A percentile compares a stretch with the other conserved stretches of the same genome.
Conservation (phyloP, 2,113 vertebrate genomes). For the Vulpes ferrilata region DNA sequence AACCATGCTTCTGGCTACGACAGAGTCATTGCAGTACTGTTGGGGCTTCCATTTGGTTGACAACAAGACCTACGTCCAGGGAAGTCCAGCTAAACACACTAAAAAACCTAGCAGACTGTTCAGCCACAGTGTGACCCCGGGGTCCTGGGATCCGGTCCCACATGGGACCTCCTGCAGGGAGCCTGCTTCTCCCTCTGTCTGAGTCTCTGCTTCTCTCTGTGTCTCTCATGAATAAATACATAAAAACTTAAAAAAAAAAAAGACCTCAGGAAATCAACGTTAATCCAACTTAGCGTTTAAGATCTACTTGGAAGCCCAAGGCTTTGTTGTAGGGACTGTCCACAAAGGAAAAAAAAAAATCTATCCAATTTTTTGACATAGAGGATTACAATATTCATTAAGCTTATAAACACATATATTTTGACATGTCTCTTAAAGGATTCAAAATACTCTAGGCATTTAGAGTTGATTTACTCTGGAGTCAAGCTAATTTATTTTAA, state of each 20-base stretch:
- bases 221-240: too few relatives aligned
- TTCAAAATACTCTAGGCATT: not conserved
- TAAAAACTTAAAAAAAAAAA: too few relatives aligned
- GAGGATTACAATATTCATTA: conserved; percentile 20
- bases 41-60: not conserved
- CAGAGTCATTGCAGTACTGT: not conserved
- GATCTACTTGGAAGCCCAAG: not conserved
- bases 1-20: not conserved
- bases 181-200: too few relatives aligned
- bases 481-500: not conserved
- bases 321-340: not conserved
- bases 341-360: not conserved
- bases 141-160: too few relatives aligned
- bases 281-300: not conserved
- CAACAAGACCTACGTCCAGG: not conserved
- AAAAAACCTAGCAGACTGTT: not conserved
- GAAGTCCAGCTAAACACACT: not conserved
- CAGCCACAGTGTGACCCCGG: not conserved
- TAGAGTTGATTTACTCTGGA: not conserved
- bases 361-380: not conserved
- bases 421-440: not conserved
- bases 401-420: not conserved
- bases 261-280: conserved; percentile 14
- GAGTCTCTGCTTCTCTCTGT: too few relatives aligned
- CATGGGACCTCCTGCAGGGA: too few relatives aligned